Base-by-base conservation (phyloP, 2,797 vertebrate species). In the Neoniphon sammara region DNA sequence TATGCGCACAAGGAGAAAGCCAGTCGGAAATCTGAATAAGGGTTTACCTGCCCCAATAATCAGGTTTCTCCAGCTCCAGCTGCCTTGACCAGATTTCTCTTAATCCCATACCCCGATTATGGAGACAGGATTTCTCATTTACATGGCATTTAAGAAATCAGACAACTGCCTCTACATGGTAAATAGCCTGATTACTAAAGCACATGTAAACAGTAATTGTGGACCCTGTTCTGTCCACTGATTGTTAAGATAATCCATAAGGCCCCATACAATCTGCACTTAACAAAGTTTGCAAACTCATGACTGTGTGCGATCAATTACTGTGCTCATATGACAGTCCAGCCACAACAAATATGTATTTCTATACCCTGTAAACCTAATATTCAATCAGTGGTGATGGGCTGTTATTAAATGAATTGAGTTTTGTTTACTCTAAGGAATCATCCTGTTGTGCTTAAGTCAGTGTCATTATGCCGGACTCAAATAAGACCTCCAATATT, bases 221-320 rank as follows among this genome's bases (percentile, higher is more conserved):
- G 30, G 46, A 18, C n/a, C 46, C 46, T 25, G 56, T 20, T 66
- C 65, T 58, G 52, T 70, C 44, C 42, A 10, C 42, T 54, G 21
- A 58, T 39, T 55, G 44, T 30, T 14, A 46, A 69, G 18, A 65
- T 66, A 63, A 64, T 69, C 21, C 20, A 21, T 23, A 57, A 20
- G 0, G 14, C 49, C 23, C 62, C 42, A 8, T 52, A 17, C 58
- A 23, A 50, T 61, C 70, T 66, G 53, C 46, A 39, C 31, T 15
- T 65, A 75, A 77, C 34, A 20, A 78, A 46, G 21, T 49, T 4
- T 75, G 55, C 75, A 73, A 64, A 34, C 66, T 70, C 21, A 5
- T 12, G 3, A 69, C 54, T 57, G 52, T 65, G 47, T 59, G 7
- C 20, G 10, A 47, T 54, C 31, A 73, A 56, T 72, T 63, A 60